Base-by-base conservation (phyloP, 2,797 vertebrate species). In the Neosilurus hyrtlii region DNA sequence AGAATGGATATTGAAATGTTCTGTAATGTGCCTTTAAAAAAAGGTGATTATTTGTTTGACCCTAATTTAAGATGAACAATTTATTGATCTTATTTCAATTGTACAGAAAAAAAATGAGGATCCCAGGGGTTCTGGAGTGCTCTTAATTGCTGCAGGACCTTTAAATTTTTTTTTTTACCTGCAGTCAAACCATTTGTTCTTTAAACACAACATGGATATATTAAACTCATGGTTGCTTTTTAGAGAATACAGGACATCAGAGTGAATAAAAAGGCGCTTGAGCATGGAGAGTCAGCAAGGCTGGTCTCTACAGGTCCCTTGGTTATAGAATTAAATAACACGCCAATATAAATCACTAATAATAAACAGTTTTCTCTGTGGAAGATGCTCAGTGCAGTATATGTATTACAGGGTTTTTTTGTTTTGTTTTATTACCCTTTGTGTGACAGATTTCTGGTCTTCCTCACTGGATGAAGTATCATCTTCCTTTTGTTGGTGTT, bases 401-500 rank as follows among this genome's bases (percentile, higher is more conserved):
- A 2, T 20, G n/a, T n/a, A n/a, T n/a, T n/a, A n/a, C n/a, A n/a
- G n/a, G n/a, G n/a, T 1, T 52, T 1, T 72, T 52, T 66, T 66
- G 7, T 66, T 68, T 11, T 51, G 5, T 26, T 87, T 91, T 93
- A 94, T 91, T 93, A 96, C 92, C 91, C 82, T 81, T 43, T 85
- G 86, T 77, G 79, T 87, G 49, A 89, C 90, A 30, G 87, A 74
- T 59, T 88, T 88, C 49, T 87, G 87, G 70, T 93, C 92, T 22
- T 94, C 95, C 8, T 95, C 95, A 85, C 95, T 95, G 0, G 95
- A 95, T 0, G 93, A 94, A 54, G 88, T 90, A 65, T 82, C 68
- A 8, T 84, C 85, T 18, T 83, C 78, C 14, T 88, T 54, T 6
- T 85, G 65, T 24, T 86, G 85, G 82, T 92, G 89, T 15, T 90